These are phyloP conservation scores for Polypedilum vanderplanki DNA, from an alignment of 1,140 invertebrate species.

Conservation along the genomic window DNA sequence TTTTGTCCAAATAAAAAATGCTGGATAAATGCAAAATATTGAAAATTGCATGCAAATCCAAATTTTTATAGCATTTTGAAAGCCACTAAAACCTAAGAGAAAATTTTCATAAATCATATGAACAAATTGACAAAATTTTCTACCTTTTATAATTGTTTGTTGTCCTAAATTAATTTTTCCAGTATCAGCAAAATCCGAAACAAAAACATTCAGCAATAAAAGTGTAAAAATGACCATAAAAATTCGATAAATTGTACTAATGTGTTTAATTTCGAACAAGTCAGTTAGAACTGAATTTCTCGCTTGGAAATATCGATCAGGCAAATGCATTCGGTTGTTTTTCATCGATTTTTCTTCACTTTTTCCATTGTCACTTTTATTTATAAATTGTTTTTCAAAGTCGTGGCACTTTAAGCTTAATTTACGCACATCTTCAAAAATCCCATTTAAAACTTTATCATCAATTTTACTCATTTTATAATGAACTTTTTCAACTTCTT, in stretches of 20 bases:
- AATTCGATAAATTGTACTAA: constrained; percentile 75
- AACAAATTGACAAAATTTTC: too few relatives aligned
- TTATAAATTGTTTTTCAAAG: too few relatives aligned
- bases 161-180: constrained; percentile 54
- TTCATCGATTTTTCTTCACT: neutral
- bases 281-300: constrained; percentile 71
- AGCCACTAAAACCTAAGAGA: constrained; percentile 44
- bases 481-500: too few relatives aligned
- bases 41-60: constrained; percentile 47
- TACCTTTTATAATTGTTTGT: constrained; percentile 38
- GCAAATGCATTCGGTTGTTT: constrained; percentile 36
- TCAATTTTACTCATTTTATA: too few relatives aligned
- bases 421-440: too few relatives aligned
- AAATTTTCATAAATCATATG: too few relatives aligned
- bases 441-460: too few relatives aligned
- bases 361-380: too few relatives aligned
- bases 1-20: constrained; percentile 44
- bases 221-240: constrained; percentile 73
- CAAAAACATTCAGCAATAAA: constrained; percentile 62
- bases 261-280: constrained; percentile 69
- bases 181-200: constrained; percentile 63
- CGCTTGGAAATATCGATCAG: constrained; percentile 58
- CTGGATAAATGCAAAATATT: constrained; percentile 46
- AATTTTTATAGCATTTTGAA: constrained; percentile 44
- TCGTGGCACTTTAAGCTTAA: too few relatives aligned